phyloP scores from a whole-genome alignment of 2,888 invertebrate species.

The Oligia latruncula region DNA sequence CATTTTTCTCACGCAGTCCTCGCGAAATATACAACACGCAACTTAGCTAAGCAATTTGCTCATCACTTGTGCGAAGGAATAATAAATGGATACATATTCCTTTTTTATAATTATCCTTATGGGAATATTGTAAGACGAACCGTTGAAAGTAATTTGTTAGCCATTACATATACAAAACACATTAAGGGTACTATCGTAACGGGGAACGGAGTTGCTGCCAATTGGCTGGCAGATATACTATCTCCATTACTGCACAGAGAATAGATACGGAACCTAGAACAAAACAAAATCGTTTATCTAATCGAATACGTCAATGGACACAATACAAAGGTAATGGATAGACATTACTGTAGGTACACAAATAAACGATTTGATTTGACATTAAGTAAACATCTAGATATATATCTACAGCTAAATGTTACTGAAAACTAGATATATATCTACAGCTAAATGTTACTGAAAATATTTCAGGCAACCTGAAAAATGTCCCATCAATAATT shows the following conservation, averaged over 20 bases:
- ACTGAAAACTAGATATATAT: not conserved
- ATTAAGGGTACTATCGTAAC: slow-evolving; percentile 45
- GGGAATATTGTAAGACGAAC: slow-evolving; percentile 35
- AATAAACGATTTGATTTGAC: not conserved
- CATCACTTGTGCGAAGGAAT: slow-evolving; percentile 72
- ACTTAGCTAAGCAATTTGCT: slow-evolving; percentile 79
- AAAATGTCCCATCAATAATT: not conserved
- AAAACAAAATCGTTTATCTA: slow-evolving; percentile 22
- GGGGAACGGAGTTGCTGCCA: slow-evolving; percentile 45
- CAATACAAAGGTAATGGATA: not conserved
- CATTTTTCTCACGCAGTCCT: slow-evolving; percentile 83
- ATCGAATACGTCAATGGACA: slow-evolving; percentile 3
- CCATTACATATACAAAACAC: slow-evolving; percentile 41
- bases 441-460: not conserved
- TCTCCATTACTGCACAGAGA: slow-evolving; percentile 44
- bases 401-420: not conserved
- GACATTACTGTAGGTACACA: too few relatives aligned
- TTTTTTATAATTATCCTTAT: slow-evolving; percentile 39
- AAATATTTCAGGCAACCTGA: not conserved
- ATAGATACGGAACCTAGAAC: slow-evolving; percentile 35
- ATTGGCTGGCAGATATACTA: slow-evolving; percentile 46
- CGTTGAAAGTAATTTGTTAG: slow-evolving; percentile 46
- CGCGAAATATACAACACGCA: slow-evolving; percentile 73
- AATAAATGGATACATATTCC: slow-evolving; percentile 69
- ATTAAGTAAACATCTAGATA: not conserved